Evolutionary conservation across 2,888 invertebrate species (phyloP).

Genomic region (Standfussiana lucernea): DNA sequence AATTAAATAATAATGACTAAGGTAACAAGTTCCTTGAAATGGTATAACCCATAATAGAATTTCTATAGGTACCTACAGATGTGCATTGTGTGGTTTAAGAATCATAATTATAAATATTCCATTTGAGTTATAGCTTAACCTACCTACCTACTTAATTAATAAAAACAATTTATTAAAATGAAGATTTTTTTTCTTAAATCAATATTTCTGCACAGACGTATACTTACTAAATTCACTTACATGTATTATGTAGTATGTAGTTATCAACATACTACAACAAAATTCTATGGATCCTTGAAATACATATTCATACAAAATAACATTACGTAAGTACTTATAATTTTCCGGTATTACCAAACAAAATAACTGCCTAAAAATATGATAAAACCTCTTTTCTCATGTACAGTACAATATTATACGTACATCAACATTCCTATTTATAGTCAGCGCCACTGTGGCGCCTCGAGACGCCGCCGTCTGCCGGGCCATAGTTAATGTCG

Average conservation of each 20-base stretch:
- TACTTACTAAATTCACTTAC: not conserved
- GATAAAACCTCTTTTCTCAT: slow-evolving; percentile 33
- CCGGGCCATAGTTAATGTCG: slow-evolving; percentile 72
- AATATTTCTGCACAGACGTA: not conserved
- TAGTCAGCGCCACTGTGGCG: slow-evolving; percentile 77
- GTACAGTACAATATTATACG: slow-evolving; percentile 61
- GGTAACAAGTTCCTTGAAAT: not conserved
- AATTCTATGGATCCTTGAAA: slow-evolving; percentile 2
- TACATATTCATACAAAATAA: not conserved
- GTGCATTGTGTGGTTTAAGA: not conserved
- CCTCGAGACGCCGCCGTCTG: slow-evolving; percentile 77
- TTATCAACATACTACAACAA: not conserved
- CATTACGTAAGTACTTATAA: too few species aligned
- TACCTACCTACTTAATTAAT: not conserved
- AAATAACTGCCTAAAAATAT: slow-evolving; percentile 34
- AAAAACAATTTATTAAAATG: not conserved
- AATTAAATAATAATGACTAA: not conserved
- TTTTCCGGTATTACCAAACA: slow-evolving; percentile 2
- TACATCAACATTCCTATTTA: slow-evolving; percentile 76
- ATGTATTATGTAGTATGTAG: too few species aligned
- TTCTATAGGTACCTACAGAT: not conserved
- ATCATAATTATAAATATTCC: not conserved
- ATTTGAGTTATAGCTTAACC: not conserved
- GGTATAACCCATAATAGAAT: slow-evolving; percentile 4
- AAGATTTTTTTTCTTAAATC: not conserved